phyloP scores from a whole-genome alignment of 2,113 vertebrate species.

The Panthera tigris region DNA sequence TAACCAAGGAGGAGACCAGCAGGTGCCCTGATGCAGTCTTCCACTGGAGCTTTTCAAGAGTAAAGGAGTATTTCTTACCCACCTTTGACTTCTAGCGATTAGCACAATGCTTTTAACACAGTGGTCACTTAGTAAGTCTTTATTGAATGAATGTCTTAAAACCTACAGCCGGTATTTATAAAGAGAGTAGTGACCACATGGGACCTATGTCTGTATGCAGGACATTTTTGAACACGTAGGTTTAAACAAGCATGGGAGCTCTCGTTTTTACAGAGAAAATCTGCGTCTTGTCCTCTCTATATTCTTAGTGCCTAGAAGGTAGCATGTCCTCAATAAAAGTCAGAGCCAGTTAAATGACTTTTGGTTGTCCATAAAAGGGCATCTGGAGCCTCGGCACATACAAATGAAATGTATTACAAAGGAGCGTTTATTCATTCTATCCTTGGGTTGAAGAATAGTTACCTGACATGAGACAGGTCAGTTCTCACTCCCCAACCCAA shows the following conservation, averaged over 20 bases:
- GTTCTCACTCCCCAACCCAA: background rate
- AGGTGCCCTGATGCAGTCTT: background rate
- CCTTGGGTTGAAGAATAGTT: background rate
- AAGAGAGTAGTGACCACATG: background rate
- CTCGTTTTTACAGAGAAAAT: background rate
- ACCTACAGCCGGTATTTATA: background rate
- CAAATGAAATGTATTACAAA: background rate
- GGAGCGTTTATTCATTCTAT: background rate
- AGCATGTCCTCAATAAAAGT: background rate
- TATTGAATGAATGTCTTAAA: background rate
- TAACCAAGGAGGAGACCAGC: background rate
- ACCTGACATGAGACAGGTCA: background rate
- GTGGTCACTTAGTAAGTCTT: background rate
- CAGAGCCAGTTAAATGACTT: background rate
- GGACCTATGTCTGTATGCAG: background rate
- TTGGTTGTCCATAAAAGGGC: background rate
- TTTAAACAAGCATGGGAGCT: background rate
- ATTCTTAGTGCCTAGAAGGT: background rate
- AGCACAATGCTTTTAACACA: background rate
- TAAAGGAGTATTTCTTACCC: background rate
- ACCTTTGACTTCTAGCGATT: background rate
- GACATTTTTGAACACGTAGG: background rate
- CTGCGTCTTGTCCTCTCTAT: background rate
- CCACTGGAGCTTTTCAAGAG: background rate
- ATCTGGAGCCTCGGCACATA: background rate